These are phyloP conservation scores for Peromyscus polionotus DNA, from an alignment of 2,113 vertebrate genomes.

Conservation along the genomic window DNA sequence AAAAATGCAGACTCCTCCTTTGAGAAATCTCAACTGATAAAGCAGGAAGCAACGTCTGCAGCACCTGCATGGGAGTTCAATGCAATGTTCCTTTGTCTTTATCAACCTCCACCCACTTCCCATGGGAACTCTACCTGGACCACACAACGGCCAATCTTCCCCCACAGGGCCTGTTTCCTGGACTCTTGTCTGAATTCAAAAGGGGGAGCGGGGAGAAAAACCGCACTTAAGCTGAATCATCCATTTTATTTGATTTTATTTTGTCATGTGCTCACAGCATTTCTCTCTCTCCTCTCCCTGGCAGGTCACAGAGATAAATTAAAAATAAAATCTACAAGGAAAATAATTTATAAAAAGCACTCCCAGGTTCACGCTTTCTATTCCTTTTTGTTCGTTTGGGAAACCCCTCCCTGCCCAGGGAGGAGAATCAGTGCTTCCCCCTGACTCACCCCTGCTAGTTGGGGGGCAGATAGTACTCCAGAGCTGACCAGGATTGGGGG, in stretches of 20 bases:
- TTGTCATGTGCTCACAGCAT: slow-evolving; percentile 90
- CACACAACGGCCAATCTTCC: slow-evolving; percentile 35
- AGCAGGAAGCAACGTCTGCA: background rate
- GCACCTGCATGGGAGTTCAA: background rate
- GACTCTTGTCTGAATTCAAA: slow-evolving; percentile 55
- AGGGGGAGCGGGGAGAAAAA: slow-evolving; percentile 63
- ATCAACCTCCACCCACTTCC: slow-evolving; percentile 15
- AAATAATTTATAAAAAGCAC: slow-evolving; percentile 86
- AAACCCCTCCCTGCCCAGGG: background rate
- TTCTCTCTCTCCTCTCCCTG: slow-evolving; percentile 85
- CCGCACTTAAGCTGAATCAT: slow-evolving; percentile 85
- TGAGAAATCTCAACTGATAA: background rate
- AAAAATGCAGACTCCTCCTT: background rate
- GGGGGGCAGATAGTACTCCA: slow-evolving; percentile 20
- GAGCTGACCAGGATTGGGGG: background rate
- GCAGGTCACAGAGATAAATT: slow-evolving; percentile 88
- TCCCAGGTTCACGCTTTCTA: slow-evolving; percentile 70
- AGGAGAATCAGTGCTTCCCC: slow-evolving; percentile 28
- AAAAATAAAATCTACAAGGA: slow-evolving; percentile 87
- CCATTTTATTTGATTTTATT: slow-evolving; percentile 87
- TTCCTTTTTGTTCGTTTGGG: slow-evolving; percentile 62
- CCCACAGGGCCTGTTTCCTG: background rate
- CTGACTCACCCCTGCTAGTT: background rate
- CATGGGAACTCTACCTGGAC: background rate
- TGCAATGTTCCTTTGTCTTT: rapidly evolving